These are phyloP conservation scores for Columba guinea DNA, from an alignment of 2,797 vertebrate species.

Conservation along the genomic window DNA sequence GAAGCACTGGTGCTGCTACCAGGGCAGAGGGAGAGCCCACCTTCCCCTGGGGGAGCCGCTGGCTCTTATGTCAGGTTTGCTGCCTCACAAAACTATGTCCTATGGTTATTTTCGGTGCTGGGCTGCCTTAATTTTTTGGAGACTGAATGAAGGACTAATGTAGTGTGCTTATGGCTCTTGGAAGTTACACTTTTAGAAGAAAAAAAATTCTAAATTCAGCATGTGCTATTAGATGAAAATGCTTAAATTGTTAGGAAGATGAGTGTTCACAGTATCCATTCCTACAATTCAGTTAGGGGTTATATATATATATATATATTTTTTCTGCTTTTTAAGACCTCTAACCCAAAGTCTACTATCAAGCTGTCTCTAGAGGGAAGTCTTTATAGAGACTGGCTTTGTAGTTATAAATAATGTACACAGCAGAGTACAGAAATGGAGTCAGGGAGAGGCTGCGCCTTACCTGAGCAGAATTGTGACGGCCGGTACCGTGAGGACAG, in stretches of 20 bases:
- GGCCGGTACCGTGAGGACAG: background rate
- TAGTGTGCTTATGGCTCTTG: background rate
- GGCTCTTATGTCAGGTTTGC: background rate
- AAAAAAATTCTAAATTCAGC: background rate
- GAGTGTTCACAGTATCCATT: background rate
- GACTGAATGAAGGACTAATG: conserved; percentile 23
- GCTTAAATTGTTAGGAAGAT: background rate
- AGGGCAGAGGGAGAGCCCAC: background rate
- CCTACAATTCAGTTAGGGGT: background rate
- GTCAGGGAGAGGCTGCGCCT: background rate
- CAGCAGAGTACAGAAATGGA: conserved; percentile 28
- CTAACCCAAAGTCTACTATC: conserved; percentile 27
- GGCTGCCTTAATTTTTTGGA: conserved; percentile 41
- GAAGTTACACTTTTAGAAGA: background rate
- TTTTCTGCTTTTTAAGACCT: conserved; percentile 4
- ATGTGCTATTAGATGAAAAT: background rate
- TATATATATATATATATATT: background rate
- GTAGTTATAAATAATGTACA: conserved; percentile 49
- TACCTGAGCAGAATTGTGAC: background rate
- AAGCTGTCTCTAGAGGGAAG: conserved; percentile 6
- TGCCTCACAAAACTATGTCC: conserved; percentile 34
- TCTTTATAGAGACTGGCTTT: conserved; percentile 42
- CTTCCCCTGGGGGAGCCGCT: conserved; percentile 18
- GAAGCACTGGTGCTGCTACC: background rate
- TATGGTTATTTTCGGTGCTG: conserved; percentile 35